Evolutionary conservation across 2,797 vertebrate species (phyloP).

Genomic region (Sebastes kiyomatsui): DNA sequence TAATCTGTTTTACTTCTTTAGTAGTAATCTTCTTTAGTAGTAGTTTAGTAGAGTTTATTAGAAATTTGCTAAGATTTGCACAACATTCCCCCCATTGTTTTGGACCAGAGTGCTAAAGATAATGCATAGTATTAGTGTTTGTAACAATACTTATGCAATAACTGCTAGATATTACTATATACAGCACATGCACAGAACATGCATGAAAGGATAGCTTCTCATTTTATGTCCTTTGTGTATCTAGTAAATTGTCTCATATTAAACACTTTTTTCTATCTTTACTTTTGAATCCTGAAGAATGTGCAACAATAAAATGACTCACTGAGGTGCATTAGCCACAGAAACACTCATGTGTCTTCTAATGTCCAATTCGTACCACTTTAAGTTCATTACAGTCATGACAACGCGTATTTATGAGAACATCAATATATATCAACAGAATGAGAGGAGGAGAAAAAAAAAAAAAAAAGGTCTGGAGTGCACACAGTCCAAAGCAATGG

Average conservation of each 20-base stretch:
- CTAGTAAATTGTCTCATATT: background rate
- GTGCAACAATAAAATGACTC: background rate
- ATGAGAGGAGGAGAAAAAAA: constrained; percentile 1
- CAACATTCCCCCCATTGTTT: background rate
- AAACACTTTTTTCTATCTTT: background rate
- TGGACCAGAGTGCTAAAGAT: background rate
- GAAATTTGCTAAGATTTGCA: background rate
- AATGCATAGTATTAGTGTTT: background rate
- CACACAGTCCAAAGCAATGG: constrained; percentile 27
- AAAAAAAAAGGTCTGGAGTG: constrained; percentile 1
- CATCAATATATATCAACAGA: constrained; percentile 36
- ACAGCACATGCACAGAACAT: background rate
- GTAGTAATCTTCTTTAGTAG: too few species aligned
- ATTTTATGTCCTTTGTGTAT: background rate
- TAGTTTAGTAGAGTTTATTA: too few species aligned
- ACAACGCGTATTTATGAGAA: constrained; percentile 19
- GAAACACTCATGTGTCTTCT: constrained; percentile 3
- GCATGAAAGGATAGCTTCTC: background rate
- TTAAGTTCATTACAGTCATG: constrained; percentile 22
- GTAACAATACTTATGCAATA: background rate
- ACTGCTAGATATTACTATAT: background rate
- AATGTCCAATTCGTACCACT: constrained; percentile 17
- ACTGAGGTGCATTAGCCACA: constrained; percentile 8
- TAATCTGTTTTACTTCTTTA: background rate
- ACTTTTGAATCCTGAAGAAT: background rate